These are phyloP conservation scores for Dasysyrphus albostriatus DNA, from an alignment of 2,888 invertebrate species.

Conservation along the genomic window DNA sequence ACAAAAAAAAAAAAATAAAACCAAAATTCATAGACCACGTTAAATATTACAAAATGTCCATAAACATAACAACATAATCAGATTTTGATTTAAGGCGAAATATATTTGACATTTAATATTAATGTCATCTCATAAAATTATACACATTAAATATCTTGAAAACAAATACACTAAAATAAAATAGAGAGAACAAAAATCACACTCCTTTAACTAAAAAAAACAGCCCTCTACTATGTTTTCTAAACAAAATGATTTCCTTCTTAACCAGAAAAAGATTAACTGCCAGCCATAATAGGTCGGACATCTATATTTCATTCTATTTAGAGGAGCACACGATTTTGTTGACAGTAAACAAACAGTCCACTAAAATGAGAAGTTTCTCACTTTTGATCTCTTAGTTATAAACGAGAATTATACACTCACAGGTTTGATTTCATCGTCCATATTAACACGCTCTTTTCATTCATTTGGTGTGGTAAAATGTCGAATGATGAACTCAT, in stretches of 20 bases:
- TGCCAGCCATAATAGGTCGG: conserved; percentile 45
- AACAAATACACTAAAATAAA: background rate
- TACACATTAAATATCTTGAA: background rate
- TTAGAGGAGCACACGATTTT: conserved; percentile 6
- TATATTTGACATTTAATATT: conserved; percentile 25
- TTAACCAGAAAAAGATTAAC: conserved; percentile 63
- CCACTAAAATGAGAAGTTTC: background rate
- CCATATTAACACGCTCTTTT: background rate
- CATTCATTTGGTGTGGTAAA: background rate
- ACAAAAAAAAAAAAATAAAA: background rate
- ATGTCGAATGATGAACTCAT: conserved; percentile 62
- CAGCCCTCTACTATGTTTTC: conserved; percentile 16
- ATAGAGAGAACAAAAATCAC: background rate
- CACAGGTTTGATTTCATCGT: background rate
- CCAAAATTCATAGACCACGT: background rate
- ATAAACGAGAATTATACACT: background rate
- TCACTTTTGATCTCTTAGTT: conserved; percentile 7
- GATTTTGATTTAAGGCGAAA: conserved; percentile 5
- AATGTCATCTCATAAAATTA: conserved; percentile 23
- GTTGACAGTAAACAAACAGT: conserved; percentile 6
- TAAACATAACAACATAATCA: conserved; percentile 3
- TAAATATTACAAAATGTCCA: background rate
- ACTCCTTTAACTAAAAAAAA: conserved; percentile 2
- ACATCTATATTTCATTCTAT: conserved; percentile 33
- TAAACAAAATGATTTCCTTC: conserved; percentile 55